Evolutionary conservation across 2,797 vertebrate species (phyloP), one percentile per base, ranked within the genome.

Genomic region (Chanos chanos): DNA sequence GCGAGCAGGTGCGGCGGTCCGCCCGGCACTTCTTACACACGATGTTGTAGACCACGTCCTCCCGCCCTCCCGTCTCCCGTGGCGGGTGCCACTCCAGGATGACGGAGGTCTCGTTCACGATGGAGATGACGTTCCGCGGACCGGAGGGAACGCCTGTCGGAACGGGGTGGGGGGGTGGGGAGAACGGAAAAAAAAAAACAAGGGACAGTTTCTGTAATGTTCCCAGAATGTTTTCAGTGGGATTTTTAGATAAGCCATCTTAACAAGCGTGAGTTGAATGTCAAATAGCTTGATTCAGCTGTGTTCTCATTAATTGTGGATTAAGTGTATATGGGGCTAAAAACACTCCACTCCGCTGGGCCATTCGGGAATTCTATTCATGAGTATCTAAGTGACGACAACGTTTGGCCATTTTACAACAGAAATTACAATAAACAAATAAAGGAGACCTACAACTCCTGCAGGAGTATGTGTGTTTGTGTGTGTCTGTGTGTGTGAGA

Each of bases 31-130:
- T 98, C 78, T 93, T 95, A 79, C 97, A 99, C 65, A 99, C 89
- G 1, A 99, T 97, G 83, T 99, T 99, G 85, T 99, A 99, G 53
- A 92, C 93, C n/a, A 99, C 94, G 0, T 99, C 97, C 0, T 90
- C 90, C 0, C 97, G 89, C 10, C 95, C 91, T 0, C 97, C 97
- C 0, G 92, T 95, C 77, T 99, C 97, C 16, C 95, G 87, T 0
- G 97, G 97, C 0, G 94, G 83, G 40, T 96, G 91, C 97, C 97
- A 99, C 80, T 99, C 97, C 74, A 99, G 87, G 77, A 94, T 95
- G 70, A 99, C 96, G 0, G 96, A 97, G 0, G 97, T 99, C 84
- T 98, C 96, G 0, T 99, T 99, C 72, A 99, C 95, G 0, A 96
- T 91, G 71, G 97, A 98, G 86, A 98, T 96, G 73, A 99, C 94